Evolutionary conservation across 2,797 vertebrate genomes (phyloP).

Genomic region (Falco peregrinus): DNA sequence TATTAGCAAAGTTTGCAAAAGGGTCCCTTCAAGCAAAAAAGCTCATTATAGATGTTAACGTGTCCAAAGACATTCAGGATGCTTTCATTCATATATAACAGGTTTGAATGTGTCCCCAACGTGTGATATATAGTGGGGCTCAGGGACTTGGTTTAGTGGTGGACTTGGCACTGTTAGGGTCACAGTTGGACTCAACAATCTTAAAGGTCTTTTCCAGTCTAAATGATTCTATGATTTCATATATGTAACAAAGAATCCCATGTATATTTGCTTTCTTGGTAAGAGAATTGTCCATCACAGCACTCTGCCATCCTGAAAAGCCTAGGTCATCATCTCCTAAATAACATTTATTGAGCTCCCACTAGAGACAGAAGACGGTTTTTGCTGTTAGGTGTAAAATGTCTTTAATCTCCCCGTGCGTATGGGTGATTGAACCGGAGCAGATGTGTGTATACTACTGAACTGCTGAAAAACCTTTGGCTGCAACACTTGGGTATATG

Average conservation of each 20-base stretch:
- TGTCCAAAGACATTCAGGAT: neutral
- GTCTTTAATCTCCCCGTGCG: rapidly evolving
- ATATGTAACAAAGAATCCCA: neutral
- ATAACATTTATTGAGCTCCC: neutral
- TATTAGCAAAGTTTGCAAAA: neutral
- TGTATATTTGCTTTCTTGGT: neutral
- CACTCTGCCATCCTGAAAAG: neutral
- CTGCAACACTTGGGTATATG: neutral
- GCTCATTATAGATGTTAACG: neutral
- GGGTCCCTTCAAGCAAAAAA: neutral
- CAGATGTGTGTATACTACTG: neutral
- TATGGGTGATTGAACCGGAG: neutral
- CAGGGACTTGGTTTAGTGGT: neutral
- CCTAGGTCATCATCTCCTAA: neutral
- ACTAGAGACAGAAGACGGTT: neutral
- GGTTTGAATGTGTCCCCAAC: neutral
- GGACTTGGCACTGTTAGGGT: neutral
- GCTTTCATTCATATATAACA: neutral
- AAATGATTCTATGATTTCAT: neutral
- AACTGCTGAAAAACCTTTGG: neutral
- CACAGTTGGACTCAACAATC: neutral
- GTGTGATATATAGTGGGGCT: neutral
- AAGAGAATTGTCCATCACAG: neutral
- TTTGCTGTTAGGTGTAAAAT: neutral
- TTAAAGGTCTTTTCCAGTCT: neutral